Evolutionary conservation across 2,113 vertebrate genomes (phyloP).

Genomic region (Tragelaphus imberbis): DNA sequence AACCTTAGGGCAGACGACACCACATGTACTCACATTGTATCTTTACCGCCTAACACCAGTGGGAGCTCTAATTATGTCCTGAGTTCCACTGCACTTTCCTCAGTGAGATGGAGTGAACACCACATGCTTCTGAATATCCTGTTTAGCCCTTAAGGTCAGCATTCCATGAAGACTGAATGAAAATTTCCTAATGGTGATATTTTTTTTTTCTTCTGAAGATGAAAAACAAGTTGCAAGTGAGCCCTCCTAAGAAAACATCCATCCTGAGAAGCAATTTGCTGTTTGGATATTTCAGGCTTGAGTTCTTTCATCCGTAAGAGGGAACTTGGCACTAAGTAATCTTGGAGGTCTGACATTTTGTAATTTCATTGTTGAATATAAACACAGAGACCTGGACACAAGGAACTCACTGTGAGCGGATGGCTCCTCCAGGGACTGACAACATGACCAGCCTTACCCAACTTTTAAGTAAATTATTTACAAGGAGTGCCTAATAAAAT

Average conservation of each 20-base stretch:
- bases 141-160: neutral
- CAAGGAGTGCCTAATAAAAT: slow-evolving; percentile 15
- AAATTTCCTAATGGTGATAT: neutral
- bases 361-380: neutral
- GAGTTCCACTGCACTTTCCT: neutral
- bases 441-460: neutral
- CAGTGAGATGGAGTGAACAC: neutral
- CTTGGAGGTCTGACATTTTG: neutral
- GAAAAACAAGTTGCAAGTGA: neutral
- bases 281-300: neutral
- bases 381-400: neutral
- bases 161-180: neutral
- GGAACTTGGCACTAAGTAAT: neutral
- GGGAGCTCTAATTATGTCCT: neutral
- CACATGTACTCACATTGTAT: neutral
- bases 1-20: neutral
- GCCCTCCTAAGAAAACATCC: neutral
- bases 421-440: neutral
- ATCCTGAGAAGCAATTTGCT: neutral
- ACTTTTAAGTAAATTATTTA: slow-evolving; percentile 13
- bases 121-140: neutral
- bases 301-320: neutral
- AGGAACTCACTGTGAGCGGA: neutral
- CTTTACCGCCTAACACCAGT: neutral
- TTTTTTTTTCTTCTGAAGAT: neutral